Conservation (phyloP, 2,113 vertebrate genomes). For the Aptenodytes forsteri region DNA sequence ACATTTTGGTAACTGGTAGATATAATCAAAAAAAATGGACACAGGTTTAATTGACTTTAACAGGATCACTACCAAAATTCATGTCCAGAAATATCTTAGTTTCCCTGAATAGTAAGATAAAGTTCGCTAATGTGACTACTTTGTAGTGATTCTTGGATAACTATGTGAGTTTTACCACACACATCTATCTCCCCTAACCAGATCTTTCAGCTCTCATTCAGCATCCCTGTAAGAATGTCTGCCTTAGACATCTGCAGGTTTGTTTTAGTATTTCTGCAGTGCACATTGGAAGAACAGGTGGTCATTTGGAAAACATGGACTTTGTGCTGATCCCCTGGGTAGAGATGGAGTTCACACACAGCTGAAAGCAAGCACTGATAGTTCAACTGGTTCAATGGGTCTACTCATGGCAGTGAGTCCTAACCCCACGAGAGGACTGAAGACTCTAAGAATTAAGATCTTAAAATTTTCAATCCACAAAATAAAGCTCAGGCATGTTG, state of each 20-base stretch:
- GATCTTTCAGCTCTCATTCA: background rate
- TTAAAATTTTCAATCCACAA: background rate
- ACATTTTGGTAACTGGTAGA: background rate
- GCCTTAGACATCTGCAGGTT: background rate
- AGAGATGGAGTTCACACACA: background rate
- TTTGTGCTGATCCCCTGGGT: background rate
- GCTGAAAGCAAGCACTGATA: background rate
- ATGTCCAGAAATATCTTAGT: background rate
- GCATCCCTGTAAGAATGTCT: background rate
- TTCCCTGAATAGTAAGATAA: background rate
- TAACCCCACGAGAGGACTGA: background rate
- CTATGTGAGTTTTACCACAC: background rate
- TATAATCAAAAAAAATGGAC: background rate
- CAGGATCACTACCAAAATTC: background rate
- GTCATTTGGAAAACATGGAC: background rate
- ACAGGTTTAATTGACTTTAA: background rate
- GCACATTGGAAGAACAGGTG: background rate
- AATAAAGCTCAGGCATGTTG: background rate
- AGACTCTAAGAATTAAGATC: background rate
- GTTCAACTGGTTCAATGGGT: background rate
- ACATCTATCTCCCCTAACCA: accelerated
- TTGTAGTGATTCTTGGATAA: background rate
- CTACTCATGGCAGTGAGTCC: background rate
- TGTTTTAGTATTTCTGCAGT: background rate
- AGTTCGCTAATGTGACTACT: background rate